A percentile compares a stretch with the other conserved stretches of the same genome.
Conservation (phyloP, 2,888 invertebrate species). For the Andricus quercusramuli region DNA sequence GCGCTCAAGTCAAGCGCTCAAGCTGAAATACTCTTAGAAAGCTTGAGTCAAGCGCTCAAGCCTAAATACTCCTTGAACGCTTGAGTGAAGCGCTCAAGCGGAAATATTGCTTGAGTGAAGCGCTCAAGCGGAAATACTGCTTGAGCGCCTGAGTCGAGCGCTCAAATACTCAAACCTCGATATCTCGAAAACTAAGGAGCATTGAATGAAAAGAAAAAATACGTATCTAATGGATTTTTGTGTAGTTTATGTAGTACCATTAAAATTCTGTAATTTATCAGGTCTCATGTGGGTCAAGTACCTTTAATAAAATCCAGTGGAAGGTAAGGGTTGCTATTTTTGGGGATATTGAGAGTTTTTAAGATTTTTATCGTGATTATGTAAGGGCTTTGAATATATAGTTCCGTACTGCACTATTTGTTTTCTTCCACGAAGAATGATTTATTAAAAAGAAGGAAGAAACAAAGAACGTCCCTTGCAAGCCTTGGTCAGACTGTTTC, state of each 20-base stretch:
- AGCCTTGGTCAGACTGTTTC: neutral
- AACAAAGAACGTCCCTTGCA: neutral
- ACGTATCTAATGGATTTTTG: no score
- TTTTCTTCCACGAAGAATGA: constrained; percentile 34
- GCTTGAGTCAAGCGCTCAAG: no score
- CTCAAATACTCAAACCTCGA: no score
- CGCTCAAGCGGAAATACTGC: no score
- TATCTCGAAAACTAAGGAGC: no score
- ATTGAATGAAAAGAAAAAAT: no score
- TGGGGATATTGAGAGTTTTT: constrained; percentile 18
- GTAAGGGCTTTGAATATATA: constrained; percentile 28
- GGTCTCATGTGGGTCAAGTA: constrained; percentile 1
- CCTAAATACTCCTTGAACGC: no score
- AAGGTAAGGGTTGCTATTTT: constrained; percentile 11
- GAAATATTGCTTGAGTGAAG: no score
- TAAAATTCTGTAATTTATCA: constrained; percentile 23
- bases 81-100: no score
- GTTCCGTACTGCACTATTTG: constrained; percentile 3
- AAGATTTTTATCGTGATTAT: constrained; percentile 22
- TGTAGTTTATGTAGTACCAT: neutral
- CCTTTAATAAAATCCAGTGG: constrained; percentile 1
- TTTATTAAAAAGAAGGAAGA: neutral
- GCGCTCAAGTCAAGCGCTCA: no score
- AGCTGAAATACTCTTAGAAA: no score
- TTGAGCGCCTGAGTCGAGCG: no score